Evolutionary conservation across 2,888 invertebrate species (phyloP).

Genomic region (Chymomyza caudatula): DNA sequence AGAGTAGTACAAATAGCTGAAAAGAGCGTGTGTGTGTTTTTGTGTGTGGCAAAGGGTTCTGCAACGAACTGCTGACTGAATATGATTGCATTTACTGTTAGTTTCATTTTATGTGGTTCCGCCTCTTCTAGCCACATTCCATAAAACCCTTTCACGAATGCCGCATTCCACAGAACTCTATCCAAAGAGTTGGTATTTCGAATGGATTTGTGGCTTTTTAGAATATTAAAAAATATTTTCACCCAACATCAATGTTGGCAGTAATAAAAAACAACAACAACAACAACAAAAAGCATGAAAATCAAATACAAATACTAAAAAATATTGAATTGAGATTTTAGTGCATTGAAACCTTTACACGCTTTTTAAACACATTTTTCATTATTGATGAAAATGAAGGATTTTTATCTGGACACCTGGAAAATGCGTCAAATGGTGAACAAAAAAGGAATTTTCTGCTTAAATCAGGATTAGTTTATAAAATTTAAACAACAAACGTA

Average conservation of each 20-base stretch:
- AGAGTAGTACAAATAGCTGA: conserved; percentile 4
- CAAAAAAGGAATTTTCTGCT: conserved; percentile 21
- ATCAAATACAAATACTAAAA: background rate
- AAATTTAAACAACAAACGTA: conserved; percentile 1
- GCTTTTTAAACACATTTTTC: conserved; percentile 63
- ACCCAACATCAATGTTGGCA: background rate
- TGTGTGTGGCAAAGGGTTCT: background rate
- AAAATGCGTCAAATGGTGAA: conserved; percentile 39
- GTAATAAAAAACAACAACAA: background rate
- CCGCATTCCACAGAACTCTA: background rate
- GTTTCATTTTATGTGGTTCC: conserved; percentile 12
- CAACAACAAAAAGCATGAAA: background rate
- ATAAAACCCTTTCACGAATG: background rate
- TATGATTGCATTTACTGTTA: conserved; percentile 55
- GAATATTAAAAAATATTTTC: conserved; percentile 62
- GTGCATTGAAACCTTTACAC: conserved; percentile 51
- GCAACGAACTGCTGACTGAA: conserved; percentile 33
- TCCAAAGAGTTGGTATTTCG: conserved; percentile 37
- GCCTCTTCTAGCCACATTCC: background rate
- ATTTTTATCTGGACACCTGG: conserved; percentile 22
- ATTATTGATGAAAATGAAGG: conserved; percentile 65
- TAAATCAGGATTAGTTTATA: conserved; percentile 32
- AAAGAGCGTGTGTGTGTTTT: too few relatives aligned
- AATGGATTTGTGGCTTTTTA: conserved; percentile 64
- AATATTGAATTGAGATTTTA: conserved; percentile 15